These are phyloP conservation scores for Craniophora ligustri DNA, from an alignment of 2,888 invertebrate genomes.

Conservation along the genomic window DNA sequence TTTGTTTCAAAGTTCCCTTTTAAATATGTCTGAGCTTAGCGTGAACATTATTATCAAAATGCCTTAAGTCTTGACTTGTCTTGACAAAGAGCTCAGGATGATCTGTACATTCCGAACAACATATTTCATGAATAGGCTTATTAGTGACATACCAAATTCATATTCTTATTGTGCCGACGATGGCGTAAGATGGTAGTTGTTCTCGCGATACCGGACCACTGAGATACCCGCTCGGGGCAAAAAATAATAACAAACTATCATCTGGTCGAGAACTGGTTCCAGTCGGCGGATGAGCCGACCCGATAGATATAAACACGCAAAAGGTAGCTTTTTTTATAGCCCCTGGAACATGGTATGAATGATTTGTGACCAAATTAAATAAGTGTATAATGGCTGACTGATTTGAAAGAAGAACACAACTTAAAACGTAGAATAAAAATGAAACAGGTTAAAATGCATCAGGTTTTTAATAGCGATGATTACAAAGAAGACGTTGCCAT, in stretches of 20 bases:
- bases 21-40: slow-evolving; percentile 1
- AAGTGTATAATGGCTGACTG: slow-evolving; percentile 35
- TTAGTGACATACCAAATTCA: slow-evolving; percentile 28
- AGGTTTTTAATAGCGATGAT: slow-evolving; percentile 39
- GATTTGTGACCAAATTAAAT: slow-evolving; percentile 43
- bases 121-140: slow-evolving; percentile 22
- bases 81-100: slow-evolving; percentile 4
- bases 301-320: slow-evolving; percentile 72
- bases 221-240: slow-evolving; percentile 66
- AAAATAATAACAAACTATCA: slow-evolving; percentile 85
- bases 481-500: slow-evolving; percentile 44
- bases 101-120: slow-evolving; percentile 12
- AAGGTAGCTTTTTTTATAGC: slow-evolving; percentile 70
- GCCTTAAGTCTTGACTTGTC: slow-evolving; percentile 9
- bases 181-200: slow-evolving; percentile 60
- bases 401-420: slow-evolving; percentile 23
- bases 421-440: slow-evolving; percentile 29
- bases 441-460: slow-evolving; percentile 29
- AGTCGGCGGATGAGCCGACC: slow-evolving; percentile 70
- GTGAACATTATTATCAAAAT: slow-evolving; percentile 17
- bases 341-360: slow-evolving; percentile 42
- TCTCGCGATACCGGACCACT: slow-evolving; percentile 56
- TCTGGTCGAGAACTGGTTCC: slow-evolving; percentile 81
- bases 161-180: slow-evolving; percentile 43
- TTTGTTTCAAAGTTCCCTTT: slow-evolving; percentile 15